Base-by-base conservation (phyloP, 1,140 invertebrate genomes). In the Dryas iulia region DNA sequence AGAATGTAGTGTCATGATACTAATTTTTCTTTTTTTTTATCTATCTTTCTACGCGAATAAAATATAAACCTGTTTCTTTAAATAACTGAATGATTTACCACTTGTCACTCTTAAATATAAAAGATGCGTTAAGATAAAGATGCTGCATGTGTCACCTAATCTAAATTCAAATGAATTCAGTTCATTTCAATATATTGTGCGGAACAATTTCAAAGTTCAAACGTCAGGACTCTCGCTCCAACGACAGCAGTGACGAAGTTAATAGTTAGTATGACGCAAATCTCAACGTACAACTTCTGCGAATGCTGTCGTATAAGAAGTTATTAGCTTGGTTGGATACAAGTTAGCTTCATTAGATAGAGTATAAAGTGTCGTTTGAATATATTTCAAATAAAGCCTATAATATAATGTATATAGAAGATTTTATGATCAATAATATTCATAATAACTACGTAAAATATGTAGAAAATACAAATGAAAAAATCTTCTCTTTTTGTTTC, bases 181-280 rank as follows among this genome's bases (percentile, higher is more conserved):
- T 58, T 65, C 33, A 65, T 65, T 65, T 65, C 54, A 58, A 58
- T 58, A 57, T 31, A 47, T 65, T 65, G 63, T 58, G n/a, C 24
- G 24, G 30, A 57, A 61, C 23, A 61, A 61, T 61, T 61, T 52
- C 11, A 47, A 47, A 60, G 33, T 60, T 60, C 25, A 39, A 60
- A 12, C 21, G 28, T 47, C 59, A 14, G 23, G n/a, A 39, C 33
- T 39, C 39, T 23, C 23, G 59, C 30, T 39, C 3, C 21, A 60
- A 28, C 59, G 58, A 30, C 11, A 59, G 21, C 59, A 24, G 59
- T 26, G 33, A 14, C 24, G 14, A 60, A 26, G 39, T 47, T 47
- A 47, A 8, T 21, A 60, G 59, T 60, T 60, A 33, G 21, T 59
- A 60, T 26, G 59, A 26, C 24, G 35, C 33, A 39, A 60, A 60